Evolutionary conservation across 2,888 invertebrate genomes (phyloP).

Genomic region (Anoplius nigerrimus): DNA sequence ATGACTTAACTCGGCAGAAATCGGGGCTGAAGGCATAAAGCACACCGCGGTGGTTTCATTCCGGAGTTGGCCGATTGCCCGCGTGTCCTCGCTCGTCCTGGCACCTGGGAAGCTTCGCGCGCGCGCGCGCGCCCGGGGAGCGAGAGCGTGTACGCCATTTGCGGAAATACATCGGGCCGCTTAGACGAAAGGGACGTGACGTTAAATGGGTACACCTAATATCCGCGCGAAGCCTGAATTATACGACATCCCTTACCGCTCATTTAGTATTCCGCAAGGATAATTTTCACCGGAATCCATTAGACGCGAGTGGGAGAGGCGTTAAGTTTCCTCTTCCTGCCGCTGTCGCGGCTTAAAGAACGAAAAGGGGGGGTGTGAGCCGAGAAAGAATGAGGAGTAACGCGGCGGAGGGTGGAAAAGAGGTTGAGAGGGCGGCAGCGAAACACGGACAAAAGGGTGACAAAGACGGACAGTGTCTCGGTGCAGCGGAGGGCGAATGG

Average conservation of each 20-base stretch:
- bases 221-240: constrained; percentile 55
- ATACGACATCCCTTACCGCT: constrained; percentile 60
- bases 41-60: constrained; percentile 35
- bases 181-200: constrained; percentile 55
- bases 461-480: neutral
- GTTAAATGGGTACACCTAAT: constrained; percentile 61
- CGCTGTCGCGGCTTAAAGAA: neutral
- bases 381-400: constrained; percentile 3
- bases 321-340: constrained; percentile 45
- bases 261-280: constrained; percentile 63
- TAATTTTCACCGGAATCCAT: constrained; percentile 62
- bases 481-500: neutral
- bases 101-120: constrained; percentile 14
- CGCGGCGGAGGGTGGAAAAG: neutral
- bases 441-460: neutral
- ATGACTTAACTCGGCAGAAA: constrained; percentile 36
- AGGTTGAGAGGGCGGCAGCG: neutral
- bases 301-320: constrained; percentile 39
- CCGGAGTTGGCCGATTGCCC: constrained; percentile 56
- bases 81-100: constrained; percentile 12
- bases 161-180: constrained; percentile 38
- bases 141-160: constrained; percentile 24
- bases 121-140: constrained; percentile 35
- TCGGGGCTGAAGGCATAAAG: constrained; percentile 40
- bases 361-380: constrained; percentile 7